These are phyloP conservation scores for Halichondria panicea DNA, from an alignment of 37 sponge, comb jelly and placozoan genomes.

Conservation along the genomic window DNA sequence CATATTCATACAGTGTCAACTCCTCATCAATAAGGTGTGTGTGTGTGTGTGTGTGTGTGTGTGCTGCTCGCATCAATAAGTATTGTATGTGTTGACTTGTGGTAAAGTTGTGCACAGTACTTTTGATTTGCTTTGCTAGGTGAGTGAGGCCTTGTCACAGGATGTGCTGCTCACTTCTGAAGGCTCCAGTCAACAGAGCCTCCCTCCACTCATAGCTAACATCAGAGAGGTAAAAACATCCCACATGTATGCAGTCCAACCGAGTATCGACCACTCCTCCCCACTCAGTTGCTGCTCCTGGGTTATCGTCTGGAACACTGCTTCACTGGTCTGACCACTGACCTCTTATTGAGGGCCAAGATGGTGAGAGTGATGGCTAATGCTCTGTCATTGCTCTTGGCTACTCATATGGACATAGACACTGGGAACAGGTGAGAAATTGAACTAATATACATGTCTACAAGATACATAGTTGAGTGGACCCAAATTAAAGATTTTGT, in stretches of 20 bases:
- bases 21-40: conserved; percentile 33
- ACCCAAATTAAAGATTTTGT: not conserved
- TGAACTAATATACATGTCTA: not conserved
- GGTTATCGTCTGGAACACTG: conserved; percentile 37
- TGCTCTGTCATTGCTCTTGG: conserved; percentile 39
- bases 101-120: not conserved
- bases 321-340: conserved; percentile 7
- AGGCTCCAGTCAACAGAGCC: conserved; percentile 13
- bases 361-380: conserved; percentile 44
- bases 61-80: not conserved
- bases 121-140: conserved; percentile 1
- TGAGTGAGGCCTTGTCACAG: conserved; percentile 37
- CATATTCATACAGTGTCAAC: conserved; percentile 59
- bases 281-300: conserved; percentile 39
- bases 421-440: conserved; percentile 30
- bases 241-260: no score
- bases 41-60: not conserved
- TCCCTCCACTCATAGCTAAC: conserved; percentile 10
- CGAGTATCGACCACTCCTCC: not conserved
- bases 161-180: conserved; percentile 40
- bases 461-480: not conserved
- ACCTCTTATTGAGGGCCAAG: conserved; percentile 1
- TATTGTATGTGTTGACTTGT: conserved; percentile 12
- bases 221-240: conserved; percentile 40
- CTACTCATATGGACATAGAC: conserved; percentile 33